Conservation (phyloP, 53 echinoderm and acorn worm genomes). For the Apostichopus leukothele region DNA sequence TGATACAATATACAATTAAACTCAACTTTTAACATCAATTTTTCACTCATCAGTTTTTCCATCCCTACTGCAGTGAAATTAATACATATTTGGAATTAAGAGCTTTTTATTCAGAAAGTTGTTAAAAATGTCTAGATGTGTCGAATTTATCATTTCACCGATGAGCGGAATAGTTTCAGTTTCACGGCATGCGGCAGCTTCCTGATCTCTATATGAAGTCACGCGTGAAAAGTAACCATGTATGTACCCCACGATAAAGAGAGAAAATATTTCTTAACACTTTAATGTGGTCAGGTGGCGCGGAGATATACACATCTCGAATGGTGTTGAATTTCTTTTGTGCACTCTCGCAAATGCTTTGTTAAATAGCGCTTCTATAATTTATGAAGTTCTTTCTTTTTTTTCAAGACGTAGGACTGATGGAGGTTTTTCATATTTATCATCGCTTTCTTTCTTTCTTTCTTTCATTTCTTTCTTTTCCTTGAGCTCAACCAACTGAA, state of each 20-base stretch:
- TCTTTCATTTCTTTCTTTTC: background rate
- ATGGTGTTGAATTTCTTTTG: slow-evolving; percentile 33
- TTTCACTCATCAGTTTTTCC: no score
- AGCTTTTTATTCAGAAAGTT: no score
- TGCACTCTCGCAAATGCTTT: slow-evolving; percentile 7
- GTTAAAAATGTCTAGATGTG: no score
- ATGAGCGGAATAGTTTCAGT: no score
- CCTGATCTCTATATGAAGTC: no score
- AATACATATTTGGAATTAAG: no score
- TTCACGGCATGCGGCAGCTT: no score
- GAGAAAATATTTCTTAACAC: slow-evolving; percentile 16
- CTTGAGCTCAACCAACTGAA: slow-evolving; percentile 29
- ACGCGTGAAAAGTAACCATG: no score
- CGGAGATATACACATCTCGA: background rate
- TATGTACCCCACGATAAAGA: background rate
- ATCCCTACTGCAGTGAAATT: no score
- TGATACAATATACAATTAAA: no score
- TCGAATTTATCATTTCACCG: no score
- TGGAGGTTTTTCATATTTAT: background rate
- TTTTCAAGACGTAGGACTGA: background rate
- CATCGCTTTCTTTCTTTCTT: background rate
- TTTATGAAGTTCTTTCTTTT: background rate
- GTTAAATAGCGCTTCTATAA: slow-evolving; percentile 29
- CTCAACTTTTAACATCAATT: no score
- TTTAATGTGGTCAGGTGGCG: slow-evolving; percentile 28